Evolutionary conservation across 2,113 vertebrate genomes (phyloP), one percentile per base, ranked within the genome.

Genomic region (Macrotus californicus): DNA sequence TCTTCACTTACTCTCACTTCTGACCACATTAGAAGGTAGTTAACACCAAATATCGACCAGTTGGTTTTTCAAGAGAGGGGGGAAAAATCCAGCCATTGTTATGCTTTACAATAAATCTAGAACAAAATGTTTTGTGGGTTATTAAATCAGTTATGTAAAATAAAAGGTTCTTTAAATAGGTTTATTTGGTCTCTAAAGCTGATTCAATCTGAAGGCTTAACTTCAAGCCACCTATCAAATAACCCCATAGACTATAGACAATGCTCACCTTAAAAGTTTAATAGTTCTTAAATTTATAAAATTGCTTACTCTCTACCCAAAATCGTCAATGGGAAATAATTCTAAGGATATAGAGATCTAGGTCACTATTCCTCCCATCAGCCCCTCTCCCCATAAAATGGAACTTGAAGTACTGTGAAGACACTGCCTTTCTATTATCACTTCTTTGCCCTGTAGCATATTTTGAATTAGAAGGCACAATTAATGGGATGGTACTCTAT

Each of bases 401-500:
- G 61, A 79, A 72, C 22, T 22, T 77, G 46, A 77, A 52, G 36
- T 52, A 83, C 22, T 34, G 92, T 14, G 34, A 52, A 72, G 61
- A 70, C n/a, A 21, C 15, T 88, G 15, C 41, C 66, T 92, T 84
- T 84, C 70, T 79, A 67, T 43, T 29, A 77, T 2, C 50, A 67
- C 21, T 73, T 82, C 15, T 84, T 48, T 76, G 61, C 26, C 26
- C 46, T 54, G 29, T 64, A 66, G 70, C 26, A 77, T 52, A 69
- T 75, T 87, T 75, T 87, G 50, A 82, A 41, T 94, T 86, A 73
- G 72, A 90, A 85, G 87, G 61, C 48, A 77, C 91, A 97, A 75
- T 70, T 89, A 96, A 96, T 67, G 85, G 67, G 95, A 93, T 59
- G 66, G 72, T 56, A 97, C 87, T 61, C 66, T 85, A 43, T 31